A percentile compares a stretch with the other conserved stretches of the same genome.
These are phyloP conservation scores for human DNA, from an alignment of 2,113 vertebrate genomes.

Conservation along the genomic window GRCh38 chr3:72441501-72442000, in stretches of 20 bases:
- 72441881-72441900: conserved; percentile 20
- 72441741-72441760: neutral
- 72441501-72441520: conserved; percentile 44
- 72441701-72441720: neutral
- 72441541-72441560: conserved; percentile 55
- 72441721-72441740: neutral
- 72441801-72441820: neutral
- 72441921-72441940: neutral
- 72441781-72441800: neutral
- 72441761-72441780: neutral
- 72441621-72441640: conserved; percentile 31
- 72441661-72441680: conserved; percentile 26
- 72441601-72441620: neutral
- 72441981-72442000: neutral
- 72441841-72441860: neutral
- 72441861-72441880: neutral
- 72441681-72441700: conserved; percentile 44
- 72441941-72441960: neutral
- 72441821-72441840: neutral
- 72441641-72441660: conserved; percentile 10
- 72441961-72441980: neutral
- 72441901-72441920: neutral
- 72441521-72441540: conserved; percentile 51
- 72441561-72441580: conserved; percentile 44
- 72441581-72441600: conserved; percentile 44